Percentiles rank a stretch among this genome's conserved stretches.
These are phyloP conservation scores for Micronycteris hirsuta DNA, from an alignment of 2,113 vertebrate species.

Conservation along the genomic window DNA sequence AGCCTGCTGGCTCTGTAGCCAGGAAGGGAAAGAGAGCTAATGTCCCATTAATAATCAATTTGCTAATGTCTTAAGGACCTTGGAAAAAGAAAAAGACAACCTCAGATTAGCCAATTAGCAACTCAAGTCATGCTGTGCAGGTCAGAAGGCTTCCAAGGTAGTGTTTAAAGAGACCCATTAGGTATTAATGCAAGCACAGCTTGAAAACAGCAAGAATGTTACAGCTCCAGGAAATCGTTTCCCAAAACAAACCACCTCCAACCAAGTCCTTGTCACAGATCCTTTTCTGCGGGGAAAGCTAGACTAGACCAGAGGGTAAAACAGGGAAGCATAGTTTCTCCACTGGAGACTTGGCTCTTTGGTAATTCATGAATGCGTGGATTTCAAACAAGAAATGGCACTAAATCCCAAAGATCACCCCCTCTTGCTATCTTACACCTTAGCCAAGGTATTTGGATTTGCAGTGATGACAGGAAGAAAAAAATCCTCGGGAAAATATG, in stretches of 20 bases:
- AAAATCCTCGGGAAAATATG: background rate
- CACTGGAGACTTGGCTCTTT: background rate
- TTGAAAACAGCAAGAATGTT: background rate
- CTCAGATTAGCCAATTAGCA: background rate
- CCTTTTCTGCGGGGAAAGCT: background rate
- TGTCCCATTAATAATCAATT: background rate
- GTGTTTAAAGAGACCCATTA: background rate
- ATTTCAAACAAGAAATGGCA: background rate
- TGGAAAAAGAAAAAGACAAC: background rate
- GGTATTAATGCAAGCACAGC: background rate
- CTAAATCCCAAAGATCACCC: background rate
- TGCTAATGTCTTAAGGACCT: constrained; percentile 6
- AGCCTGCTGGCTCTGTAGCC: background rate
- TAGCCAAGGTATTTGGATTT: background rate
- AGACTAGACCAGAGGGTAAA: background rate
- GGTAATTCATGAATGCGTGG: background rate
- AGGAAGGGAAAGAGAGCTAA: background rate
- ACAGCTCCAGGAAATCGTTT: background rate
- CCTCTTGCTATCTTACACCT: background rate
- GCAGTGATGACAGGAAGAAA: background rate
- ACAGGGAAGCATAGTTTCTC: background rate
- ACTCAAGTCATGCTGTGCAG: background rate
- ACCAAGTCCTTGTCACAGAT: background rate
- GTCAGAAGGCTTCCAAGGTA: background rate
- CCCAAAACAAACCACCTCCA: background rate